Percentiles rank a stretch among this genome's conserved stretches.
Conservation (phyloP, 2,113 vertebrate species). For the Sylvilagus bachmani region DNA sequence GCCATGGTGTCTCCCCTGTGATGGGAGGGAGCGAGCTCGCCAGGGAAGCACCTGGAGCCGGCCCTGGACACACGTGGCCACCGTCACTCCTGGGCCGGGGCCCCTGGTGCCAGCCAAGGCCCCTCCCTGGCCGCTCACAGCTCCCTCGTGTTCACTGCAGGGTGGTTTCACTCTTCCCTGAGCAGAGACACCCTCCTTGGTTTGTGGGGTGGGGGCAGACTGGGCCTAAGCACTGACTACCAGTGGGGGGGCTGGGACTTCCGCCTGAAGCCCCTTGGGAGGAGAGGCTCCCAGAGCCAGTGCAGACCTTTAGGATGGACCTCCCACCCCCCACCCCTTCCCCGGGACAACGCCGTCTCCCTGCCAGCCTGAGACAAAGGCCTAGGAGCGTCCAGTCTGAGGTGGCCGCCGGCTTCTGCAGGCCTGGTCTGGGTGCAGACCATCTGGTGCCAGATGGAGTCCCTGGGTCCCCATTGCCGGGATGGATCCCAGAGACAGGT, state of each 20-base stretch:
- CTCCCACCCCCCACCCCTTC: too few species aligned
- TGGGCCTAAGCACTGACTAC: background rate
- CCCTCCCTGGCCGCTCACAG: background rate
- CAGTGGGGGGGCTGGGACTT: background rate
- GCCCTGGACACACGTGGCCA: background rate
- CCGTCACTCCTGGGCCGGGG: background rate
- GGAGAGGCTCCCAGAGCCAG: too few species aligned
- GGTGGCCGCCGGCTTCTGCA: background rate
- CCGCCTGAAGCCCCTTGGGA: background rate
- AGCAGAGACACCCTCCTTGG: background rate
- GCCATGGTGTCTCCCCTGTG: background rate
- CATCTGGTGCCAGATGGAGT: background rate
- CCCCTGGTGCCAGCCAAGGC: background rate
- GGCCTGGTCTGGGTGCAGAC: background rate
- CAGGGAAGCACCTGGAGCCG: background rate
- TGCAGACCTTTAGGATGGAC: background rate
- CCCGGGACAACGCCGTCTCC: background rate
- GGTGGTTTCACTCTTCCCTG: background rate
- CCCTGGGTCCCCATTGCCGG: background rate
- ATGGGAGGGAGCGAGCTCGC: background rate
- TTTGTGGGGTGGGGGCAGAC: background rate
- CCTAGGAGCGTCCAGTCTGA: too few species aligned
- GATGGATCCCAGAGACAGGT: rapidly evolving
- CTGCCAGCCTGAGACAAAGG: background rate
- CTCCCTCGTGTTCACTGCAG: background rate